Base-by-base conservation (phyloP, 2,797 vertebrate species). In the Liparis tanakae region DNA sequence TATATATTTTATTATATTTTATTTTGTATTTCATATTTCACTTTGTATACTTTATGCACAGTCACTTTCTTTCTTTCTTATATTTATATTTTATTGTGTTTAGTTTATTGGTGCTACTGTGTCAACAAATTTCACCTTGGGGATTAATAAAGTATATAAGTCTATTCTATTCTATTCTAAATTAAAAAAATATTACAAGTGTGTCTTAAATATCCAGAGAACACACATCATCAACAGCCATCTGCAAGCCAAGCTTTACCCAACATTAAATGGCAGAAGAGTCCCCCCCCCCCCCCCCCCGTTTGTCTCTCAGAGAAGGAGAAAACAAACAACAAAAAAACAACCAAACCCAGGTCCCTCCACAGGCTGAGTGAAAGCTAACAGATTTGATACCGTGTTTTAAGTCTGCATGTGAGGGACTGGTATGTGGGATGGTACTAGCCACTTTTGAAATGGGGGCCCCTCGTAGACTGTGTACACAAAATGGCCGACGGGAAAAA, bases 241-340 rank as follows among this genome's bases (percentile, higher is more conserved):
- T 84, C 75, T 86, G 76, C 55, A 80, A 77, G 48, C 75, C 74
- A 87, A 80, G 87, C 80, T 78, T 76, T 72, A 76, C 30, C 37
- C 70, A 78, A 67, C 62, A 69, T 34, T 43, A 36, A 25, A 73
- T 71, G 46, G 56, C 63, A 6, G 51, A 70, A 88, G 87, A 88
- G 80, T 50, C 43, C 56, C 54, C 61, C 53, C 72, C 67, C 80
- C 86, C 85, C 87, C 81, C 48, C 55, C 46, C 73, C 58, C 57
- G 58, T 30, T 30, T 30, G 25, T 30, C 25, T 30, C 25, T 30
- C 25, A 30, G 48, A 44, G 63, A 72, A n/a, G n/a, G 15, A 37
- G 36, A 74, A 83, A 78, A 82, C 68, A 81, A 80, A 87, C 59
- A 74, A 4, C 44, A 55, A 73, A 82, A 89, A 75, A 70, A 20